Evolutionary conservation across 2,888 invertebrate species (phyloP).

Genomic region (Pristionchus maxplancki): DNA sequence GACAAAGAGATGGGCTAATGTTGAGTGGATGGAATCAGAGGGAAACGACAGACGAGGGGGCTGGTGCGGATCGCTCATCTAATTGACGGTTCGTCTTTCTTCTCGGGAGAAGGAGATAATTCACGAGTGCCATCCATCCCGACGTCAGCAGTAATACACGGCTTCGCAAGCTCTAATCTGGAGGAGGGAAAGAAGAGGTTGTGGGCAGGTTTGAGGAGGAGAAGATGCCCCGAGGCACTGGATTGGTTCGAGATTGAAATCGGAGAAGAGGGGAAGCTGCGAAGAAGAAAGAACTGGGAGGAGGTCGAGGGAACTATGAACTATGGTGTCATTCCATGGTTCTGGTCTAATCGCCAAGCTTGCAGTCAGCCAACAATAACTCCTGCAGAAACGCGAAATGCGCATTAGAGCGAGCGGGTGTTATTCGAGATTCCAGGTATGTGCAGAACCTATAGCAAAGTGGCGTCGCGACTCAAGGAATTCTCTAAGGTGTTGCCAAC

Average conservation of each 20-base stretch:
- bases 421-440: constrained; percentile 4
- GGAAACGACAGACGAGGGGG: neutral
- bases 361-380: neutral
- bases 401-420: neutral
- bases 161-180: neutral
- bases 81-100: neutral
- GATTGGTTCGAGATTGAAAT: neutral
- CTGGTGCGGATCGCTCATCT: neutral
- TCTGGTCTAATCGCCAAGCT: neutral
- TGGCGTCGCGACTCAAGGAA: neutral
- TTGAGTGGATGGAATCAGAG: neutral
- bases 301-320: neutral
- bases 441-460: no score
- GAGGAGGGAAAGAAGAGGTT: neutral
- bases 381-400: neutral
- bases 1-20: neutral
- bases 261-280: neutral
- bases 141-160: neutral
- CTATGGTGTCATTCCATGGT: neutral
- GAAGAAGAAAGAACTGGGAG: neutral
- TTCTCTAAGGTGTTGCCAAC: neutral
- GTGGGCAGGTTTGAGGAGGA: neutral
- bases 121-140: neutral
- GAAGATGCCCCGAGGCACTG: neutral
- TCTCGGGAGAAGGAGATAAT: no score